phyloP scores from a whole-genome alignment of 2,888 invertebrate species.

The Augiades crinisus region DNA sequence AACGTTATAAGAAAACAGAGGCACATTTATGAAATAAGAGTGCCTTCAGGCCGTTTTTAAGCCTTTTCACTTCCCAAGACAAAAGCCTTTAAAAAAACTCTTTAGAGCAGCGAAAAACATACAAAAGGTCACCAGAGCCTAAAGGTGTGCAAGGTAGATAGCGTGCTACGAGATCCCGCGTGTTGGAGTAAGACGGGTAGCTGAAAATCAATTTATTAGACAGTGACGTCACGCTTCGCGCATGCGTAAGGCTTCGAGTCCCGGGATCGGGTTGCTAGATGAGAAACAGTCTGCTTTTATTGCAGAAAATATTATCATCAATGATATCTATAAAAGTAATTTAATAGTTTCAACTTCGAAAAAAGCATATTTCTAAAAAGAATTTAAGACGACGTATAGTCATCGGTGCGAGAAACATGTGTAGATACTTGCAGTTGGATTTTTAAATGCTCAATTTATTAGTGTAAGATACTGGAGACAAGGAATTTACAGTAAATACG shows the following conservation, averaged over 20 bases:
- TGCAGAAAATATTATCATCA: not conserved
- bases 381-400: not conserved
- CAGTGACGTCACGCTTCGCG: constrained; percentile 76
- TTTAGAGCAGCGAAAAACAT: constrained; percentile 68
- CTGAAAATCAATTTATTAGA: constrained; percentile 82
- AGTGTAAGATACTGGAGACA: too few relatives aligned
- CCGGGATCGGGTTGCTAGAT: constrained; percentile 67
- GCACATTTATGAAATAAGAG: constrained; percentile 50
- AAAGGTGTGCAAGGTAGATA: constrained; percentile 56
- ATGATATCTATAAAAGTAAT: not conserved
- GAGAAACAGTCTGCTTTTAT: constrained; percentile 32
- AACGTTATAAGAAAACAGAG: constrained; percentile 33
- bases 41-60: constrained; percentile 53
- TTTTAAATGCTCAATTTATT: too few relatives aligned
- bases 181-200: constrained; percentile 51
- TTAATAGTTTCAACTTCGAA: not conserved
- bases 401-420: not conserved
- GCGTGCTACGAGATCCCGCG: constrained; percentile 34
- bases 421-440: too few relatives aligned
- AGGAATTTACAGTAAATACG: too few relatives aligned
- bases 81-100: constrained; percentile 66
- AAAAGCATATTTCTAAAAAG: not conserved
- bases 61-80: constrained; percentile 64
- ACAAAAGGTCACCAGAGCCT: constrained; percentile 75
- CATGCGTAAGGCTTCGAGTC: constrained; percentile 61